Evolutionary conservation across 1,140 invertebrate genomes (phyloP), one percentile per base, ranked within the genome.

Genomic region (Elymnias hypermnestra): DNA sequence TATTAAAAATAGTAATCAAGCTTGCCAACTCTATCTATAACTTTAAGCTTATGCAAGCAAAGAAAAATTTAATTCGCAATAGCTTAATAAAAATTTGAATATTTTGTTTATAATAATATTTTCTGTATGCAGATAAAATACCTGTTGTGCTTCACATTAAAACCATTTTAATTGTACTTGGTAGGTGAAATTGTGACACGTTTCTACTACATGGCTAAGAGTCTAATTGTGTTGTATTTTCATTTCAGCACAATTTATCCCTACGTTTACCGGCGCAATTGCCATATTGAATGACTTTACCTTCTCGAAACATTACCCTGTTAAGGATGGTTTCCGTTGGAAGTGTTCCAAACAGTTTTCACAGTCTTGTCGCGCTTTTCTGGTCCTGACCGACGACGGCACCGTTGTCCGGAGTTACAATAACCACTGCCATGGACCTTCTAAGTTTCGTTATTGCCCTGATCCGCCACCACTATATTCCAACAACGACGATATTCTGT

Each of bases 331-430:
- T 1, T 48, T 39, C 2, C 45, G 70, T 5, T 73, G 67, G 67
- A 61, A 66, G 36, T 71, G 71, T 31, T 63, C 57, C 5, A 57
- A 50, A n/a, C 62, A 66, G 23, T 62, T 45, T 26, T 66, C 65
- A 5, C 47, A 57, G 14, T 59, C 53, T 1, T 74, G 67, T 23
- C 45, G 35, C 6, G 65, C 67, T 1, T 61, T 41, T 35, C 2
- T 71, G 1, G 35, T 71, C 10, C 10, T 71, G n/a, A 40, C 38
- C 5, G 25, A 57, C 3, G 9, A 59, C 5, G 62, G 56, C 3
- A 23, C 6, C 0, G 41, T 71, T 0, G 2, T 58, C 4, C 59
- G 37, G 12, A 43, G 26, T 5, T 47, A 23, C 18, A 12, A 14
- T 13, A 13, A 31, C 13, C 44, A 47, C 3, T 38, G 17, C 10